Conservation (phyloP, 2,888 invertebrate species). For the Augiades crinisus region DNA sequence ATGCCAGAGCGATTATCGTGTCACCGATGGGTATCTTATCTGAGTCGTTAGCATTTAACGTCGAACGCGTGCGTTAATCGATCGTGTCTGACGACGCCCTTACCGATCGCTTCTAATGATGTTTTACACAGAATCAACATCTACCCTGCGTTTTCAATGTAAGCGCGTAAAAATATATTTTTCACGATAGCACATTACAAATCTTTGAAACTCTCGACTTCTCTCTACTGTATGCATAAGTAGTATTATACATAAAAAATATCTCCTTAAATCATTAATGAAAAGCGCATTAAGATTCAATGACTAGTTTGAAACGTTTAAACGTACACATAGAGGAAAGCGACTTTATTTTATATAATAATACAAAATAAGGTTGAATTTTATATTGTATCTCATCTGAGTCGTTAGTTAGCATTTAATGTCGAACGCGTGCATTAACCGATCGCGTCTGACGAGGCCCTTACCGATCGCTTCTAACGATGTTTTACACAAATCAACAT, state of each 20-base stretch:
- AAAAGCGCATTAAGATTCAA: too few species aligned
- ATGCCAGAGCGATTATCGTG: constrained; percentile 6
- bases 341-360: too few species aligned
- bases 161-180: too few species aligned
- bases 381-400: constrained; percentile 18
- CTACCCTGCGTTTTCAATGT: too few species aligned
- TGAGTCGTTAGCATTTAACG: constrained; percentile 10
- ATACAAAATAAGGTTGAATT: too few species aligned
- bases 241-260: too few species aligned
- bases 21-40: constrained; percentile 14
- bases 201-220: too few species aligned
- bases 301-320: too few species aligned
- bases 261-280: too few species aligned
- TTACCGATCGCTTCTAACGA: constrained; percentile 20
- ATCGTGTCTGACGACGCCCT: constrained; percentile 24
- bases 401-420: constrained; percentile 12
- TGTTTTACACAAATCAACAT: constrained; percentile 8
- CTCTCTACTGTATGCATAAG: too few species aligned
- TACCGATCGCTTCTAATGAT: constrained; percentile 21
- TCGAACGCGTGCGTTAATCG: constrained; percentile 13
- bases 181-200: too few species aligned
- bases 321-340: too few species aligned
- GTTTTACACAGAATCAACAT: constrained; percentile 7
- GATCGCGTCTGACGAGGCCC: constrained; percentile 24
- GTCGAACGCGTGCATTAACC: constrained; percentile 10